Base-by-base conservation (phyloP, 2,797 vertebrate genomes). In the Sebastes nivosus region DNA sequence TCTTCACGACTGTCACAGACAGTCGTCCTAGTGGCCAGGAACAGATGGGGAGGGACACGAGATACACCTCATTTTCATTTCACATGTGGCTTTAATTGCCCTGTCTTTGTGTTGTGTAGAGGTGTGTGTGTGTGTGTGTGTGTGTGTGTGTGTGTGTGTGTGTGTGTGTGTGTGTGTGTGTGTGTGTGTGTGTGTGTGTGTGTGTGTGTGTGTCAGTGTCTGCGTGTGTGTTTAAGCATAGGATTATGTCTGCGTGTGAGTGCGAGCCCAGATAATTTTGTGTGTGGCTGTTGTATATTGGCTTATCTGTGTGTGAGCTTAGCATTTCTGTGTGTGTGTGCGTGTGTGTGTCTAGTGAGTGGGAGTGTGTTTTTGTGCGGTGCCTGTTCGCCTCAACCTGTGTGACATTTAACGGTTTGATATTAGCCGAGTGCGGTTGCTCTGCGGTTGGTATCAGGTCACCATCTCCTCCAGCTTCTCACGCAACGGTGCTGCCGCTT, bases 371-470 rank as follows among this genome's bases (percentile, higher is more conserved):
- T 87, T 71, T 83, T 70, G 50, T 74, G 55, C 29, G 8, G 29
- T 50, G 64, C 14, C 20, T 75, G 36, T 67, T 70, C 10, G 11
- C 50, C 29, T 77, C 74, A 84, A 86, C 79, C 77, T 81, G 71
- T 77, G 87, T 92, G 91, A 93, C 88, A 91, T 94, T 91, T 88
- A 88, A 83, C 16, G n/a, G 73, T 67, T 79, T 75, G 42, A 79
- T 75, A 79, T 72, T 50, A 73, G 84, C 81, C 52, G 57, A 83
- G 32, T 9, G 2, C 38, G 27, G 71, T 60, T 58, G 42, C 4
- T 75, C 42, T 71, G 68, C 78, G 57, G 75, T 88, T 87, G 83
- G 61, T 75, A 65, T 87, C 69, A 66, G 80, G 81, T 86, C 82
- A 74, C 64, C 32, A 24, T 61, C 66, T 72, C 50, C 64, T 73